Base-by-base conservation (phyloP, 1,140 invertebrate species). In the Hesperophylax magnus region DNA sequence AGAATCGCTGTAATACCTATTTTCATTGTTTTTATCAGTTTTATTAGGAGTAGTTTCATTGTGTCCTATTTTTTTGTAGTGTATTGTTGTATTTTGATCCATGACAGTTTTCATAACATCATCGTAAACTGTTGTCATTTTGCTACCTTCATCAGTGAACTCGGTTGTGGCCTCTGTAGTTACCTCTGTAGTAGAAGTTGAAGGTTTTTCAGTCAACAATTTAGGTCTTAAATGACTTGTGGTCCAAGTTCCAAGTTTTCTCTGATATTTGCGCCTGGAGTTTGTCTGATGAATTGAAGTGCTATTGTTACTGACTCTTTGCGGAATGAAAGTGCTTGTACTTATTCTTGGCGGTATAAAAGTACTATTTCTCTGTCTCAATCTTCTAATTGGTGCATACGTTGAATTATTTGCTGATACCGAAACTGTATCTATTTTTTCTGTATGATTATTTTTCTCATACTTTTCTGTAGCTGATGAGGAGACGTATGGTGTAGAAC, bases 291-390 rank as follows among this genome's bases (percentile, higher is more conserved):
- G 53, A 69, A 31, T 17, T 3, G 67, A 78, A 65, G 39, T 78
- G 20, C 27, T 78, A 67, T 39, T 39, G 34, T 47, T 47, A 11
- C 39, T 47, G 39, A 47, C 39, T 54, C 34, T 65, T 78, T 63
- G 86, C 61, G 88, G 87, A n/a, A 87, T 87, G n/a, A 87, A 85
- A n/a, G 87, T 89, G 14, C 88, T 86, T 81, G 87, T 88, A 60
- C 86, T 86, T 79, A 84, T 87, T 20, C 71, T 74, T 8, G 86
- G 85, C 72, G 88, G 83, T 86, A 85, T 20, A 84, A 47, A 47
- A 47, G 86, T 86, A 77, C 86, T 75, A 79, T 83, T 60, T 82
- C 85, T 63, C 83, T 85, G 63, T n/a, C 63, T 22, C 8, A 31
- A 31, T 39, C 20, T 11, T 47, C 39, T 47, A 47, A 47, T 14